Percentiles rank a stretch among this genome's conserved stretches.
phyloP scores from a whole-genome alignment of 1,140 invertebrate species.

The Panagrolaimus sp. region DNA sequence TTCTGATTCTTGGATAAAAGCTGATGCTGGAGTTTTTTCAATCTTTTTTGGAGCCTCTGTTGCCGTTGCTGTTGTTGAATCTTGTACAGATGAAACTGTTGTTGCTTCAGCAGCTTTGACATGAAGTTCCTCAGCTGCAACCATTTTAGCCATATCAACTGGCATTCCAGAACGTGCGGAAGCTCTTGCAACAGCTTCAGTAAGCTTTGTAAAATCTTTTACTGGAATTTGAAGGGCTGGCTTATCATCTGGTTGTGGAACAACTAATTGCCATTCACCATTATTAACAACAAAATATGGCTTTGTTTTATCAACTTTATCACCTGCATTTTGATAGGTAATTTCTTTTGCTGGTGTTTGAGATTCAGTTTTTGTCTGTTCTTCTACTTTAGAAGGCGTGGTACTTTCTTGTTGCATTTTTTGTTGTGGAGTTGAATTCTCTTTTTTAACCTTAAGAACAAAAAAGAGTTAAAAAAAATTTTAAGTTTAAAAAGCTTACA shows the following conservation, averaged over 20 bases:
- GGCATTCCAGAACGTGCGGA: not conserved
- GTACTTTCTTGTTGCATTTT: too few species aligned
- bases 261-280: not conserved
- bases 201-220: not conserved
- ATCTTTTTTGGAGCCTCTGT: not conserved
- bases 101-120: not conserved
- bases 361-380: too few species aligned
- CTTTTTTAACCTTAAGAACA: not conserved
- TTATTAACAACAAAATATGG: not conserved
- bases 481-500: not conserved
- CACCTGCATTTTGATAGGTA: too few species aligned
- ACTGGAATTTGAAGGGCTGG: not conserved
- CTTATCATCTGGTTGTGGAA: not conserved
- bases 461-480: not conserved
- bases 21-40: not conserved
- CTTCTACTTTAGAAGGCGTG: too few species aligned
- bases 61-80: not conserved
- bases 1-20: constrained; percentile 2
- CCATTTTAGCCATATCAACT: not conserved
- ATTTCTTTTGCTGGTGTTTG: too few species aligned
- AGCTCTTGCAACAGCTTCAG: constrained; percentile 1
- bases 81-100: not conserved
- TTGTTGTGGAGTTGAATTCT: too few species aligned
- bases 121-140: not conserved
- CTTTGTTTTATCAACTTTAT: not conserved